Evolutionary conservation across 2,888 invertebrate genomes (phyloP).

Genomic region (Panorpa germanica): DNA sequence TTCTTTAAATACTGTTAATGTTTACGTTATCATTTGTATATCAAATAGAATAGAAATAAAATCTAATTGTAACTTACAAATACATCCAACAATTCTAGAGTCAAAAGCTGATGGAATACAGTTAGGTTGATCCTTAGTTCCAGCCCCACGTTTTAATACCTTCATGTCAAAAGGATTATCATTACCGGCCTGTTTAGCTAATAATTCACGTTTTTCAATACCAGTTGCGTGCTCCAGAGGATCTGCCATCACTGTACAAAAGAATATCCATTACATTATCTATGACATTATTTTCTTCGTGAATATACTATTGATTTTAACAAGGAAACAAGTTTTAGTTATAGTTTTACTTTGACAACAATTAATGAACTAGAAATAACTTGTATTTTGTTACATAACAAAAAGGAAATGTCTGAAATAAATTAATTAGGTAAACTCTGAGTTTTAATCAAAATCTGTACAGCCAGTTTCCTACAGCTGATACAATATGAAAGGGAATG

Average conservation of each 20-base stretch:
- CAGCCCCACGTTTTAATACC: constrained; percentile 58
- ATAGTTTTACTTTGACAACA: constrained; percentile 2
- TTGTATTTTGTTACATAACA: too few species aligned
- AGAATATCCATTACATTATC: constrained; percentile 4
- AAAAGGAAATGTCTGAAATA: too few species aligned
- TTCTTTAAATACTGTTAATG: constrained; percentile 2
- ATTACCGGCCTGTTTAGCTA: constrained; percentile 73
- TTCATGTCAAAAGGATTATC: constrained; percentile 77
- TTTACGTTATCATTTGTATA: neutral
- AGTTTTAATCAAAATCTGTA: too few species aligned
- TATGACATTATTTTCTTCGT: neutral
- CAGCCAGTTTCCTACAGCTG: too few species aligned
- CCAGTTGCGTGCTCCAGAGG: constrained; percentile 88
- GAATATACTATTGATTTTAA: neutral
- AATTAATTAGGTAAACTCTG: too few species aligned
- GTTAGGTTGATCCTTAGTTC: constrained; percentile 73
- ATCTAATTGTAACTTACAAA: constrained; percentile 39
- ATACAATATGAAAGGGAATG: neutral
- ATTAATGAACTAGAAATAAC: too few species aligned
- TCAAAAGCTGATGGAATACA: constrained; percentile 80
- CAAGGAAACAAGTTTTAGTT: too few species aligned
- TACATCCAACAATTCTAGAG: constrained; percentile 81
- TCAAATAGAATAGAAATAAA: constrained; percentile 6
- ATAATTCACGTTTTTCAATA: constrained; percentile 72
- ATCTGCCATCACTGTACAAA: constrained; percentile 55